Conservation (phyloP, 2,797 vertebrate genomes). For the Rhinella marina region DNA sequence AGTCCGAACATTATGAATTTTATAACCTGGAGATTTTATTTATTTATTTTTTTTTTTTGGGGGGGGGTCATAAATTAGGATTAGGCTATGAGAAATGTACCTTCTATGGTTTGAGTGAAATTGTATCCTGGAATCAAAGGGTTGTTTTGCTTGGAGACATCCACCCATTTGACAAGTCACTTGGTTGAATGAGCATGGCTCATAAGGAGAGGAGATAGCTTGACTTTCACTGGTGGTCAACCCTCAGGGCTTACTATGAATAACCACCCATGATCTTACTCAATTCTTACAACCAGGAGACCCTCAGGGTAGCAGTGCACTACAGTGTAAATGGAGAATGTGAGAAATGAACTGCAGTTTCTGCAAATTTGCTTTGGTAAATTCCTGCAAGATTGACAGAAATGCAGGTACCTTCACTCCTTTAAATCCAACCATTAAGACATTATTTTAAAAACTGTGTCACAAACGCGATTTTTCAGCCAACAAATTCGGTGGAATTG, state of each 20-base stretch:
- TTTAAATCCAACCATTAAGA: neutral
- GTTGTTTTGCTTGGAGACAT: neutral
- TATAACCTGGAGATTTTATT: neutral
- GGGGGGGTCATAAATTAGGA: too few species aligned
- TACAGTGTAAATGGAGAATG: neutral
- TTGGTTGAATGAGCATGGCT: constrained; percentile 29
- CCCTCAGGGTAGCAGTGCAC: constrained; percentile 14
- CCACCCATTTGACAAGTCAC: constrained; percentile 22
- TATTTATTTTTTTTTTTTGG: too few species aligned
- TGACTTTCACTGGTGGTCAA: constrained; percentile 20
- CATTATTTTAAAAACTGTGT: neutral
- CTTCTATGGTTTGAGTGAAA: too few species aligned
- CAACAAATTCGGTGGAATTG: neutral
- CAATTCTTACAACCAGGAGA: constrained; percentile 23
- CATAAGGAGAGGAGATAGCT: constrained; percentile 14
- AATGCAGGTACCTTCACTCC: neutral
- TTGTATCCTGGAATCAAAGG: neutral
- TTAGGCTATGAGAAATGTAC: too few species aligned
- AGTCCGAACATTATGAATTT: neutral
- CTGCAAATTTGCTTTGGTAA: neutral
- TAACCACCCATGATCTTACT: constrained; percentile 13
- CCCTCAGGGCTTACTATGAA: constrained; percentile 13
- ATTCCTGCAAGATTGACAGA: neutral
- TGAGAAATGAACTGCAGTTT: neutral
- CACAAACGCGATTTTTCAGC: neutral